Evolutionary conservation across 1,140 invertebrate genomes (phyloP).

Genomic region (Pemphigus obesinymphae): DNA sequence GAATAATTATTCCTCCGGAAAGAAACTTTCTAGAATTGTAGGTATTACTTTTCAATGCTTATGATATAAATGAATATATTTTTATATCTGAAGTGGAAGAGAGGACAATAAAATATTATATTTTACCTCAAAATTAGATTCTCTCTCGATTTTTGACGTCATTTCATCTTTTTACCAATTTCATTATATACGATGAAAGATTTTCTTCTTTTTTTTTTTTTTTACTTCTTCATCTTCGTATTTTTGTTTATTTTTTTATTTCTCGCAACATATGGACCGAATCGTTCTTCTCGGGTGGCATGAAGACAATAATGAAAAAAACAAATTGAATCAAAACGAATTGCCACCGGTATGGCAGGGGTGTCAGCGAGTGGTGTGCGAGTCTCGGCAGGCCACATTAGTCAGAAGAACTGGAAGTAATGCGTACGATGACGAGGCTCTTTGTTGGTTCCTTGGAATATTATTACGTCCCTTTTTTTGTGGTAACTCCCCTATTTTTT

Average conservation of each 20-base stretch:
- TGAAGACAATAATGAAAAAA: neutral
- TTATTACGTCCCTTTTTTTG: constrained; percentile 12
- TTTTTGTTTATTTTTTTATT: neutral
- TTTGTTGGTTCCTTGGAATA: constrained; percentile 27
- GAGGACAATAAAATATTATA: too few species aligned
- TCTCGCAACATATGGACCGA: neutral
- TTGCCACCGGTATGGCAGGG: neutral
- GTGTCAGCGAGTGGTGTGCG: neutral
- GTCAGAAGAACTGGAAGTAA: constrained; percentile 33
- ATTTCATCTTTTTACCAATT: too few species aligned
- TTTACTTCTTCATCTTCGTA: too few species aligned
- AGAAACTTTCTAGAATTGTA: too few species aligned
- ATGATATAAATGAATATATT: too few species aligned
- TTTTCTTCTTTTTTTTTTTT: too few species aligned
- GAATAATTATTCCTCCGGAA: too few species aligned
- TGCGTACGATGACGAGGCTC: constrained; percentile 33
- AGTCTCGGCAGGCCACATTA: constrained; percentile 15
- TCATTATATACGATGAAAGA: too few species aligned
- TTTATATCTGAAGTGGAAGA: too few species aligned
- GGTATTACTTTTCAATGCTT: too few species aligned
- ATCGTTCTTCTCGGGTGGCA: neutral
- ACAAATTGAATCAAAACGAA: constrained; percentile 28
- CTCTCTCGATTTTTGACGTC: too few species aligned
- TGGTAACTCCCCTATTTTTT: constrained; percentile 22
- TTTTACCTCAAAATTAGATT: too few species aligned